Conservation (phyloP, 2,888 invertebrate genomes). For the Quadroppia sp. region DNA sequence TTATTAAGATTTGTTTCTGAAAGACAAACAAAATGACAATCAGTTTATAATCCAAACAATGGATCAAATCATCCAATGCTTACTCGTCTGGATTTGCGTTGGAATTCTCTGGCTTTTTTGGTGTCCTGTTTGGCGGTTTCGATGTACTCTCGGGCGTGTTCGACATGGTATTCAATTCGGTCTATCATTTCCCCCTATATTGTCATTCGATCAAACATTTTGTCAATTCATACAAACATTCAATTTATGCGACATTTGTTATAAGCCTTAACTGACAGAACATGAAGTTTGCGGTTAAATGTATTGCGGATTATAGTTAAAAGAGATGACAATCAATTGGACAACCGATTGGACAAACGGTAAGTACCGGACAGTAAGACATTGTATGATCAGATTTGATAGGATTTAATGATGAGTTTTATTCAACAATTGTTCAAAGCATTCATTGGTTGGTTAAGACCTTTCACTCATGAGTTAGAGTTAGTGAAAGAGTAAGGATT, state of each 20-base stretch:
- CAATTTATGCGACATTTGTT: background rate
- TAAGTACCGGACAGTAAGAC: constrained; percentile 20
- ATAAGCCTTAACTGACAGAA: constrained; percentile 12
- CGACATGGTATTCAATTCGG: constrained; percentile 99
- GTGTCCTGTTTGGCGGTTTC: constrained; percentile 99
- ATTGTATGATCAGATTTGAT: background rate
- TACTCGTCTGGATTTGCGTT: constrained; percentile 99
- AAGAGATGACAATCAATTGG: background rate
- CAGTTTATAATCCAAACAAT: background rate
- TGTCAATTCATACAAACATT: constrained; percentile 31
- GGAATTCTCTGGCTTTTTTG: constrained; percentile 99
- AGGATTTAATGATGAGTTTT: background rate
- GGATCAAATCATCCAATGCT: constrained; percentile 56
- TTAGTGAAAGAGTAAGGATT: background rate
- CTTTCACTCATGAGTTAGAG: background rate
- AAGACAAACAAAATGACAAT: constrained; percentile 27
- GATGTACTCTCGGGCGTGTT: constrained; percentile 99
- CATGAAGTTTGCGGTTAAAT: constrained; percentile 2
- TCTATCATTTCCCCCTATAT: constrained; percentile 99
- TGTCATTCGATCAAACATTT: constrained; percentile 47
- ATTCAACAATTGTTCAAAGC: background rate
- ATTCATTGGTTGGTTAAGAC: background rate
- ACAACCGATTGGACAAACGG: background rate
- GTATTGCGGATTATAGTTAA: background rate
- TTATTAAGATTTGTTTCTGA: constrained; percentile 34